Evolutionary conservation across 2,797 vertebrate genomes (phyloP).

Genomic region (Oreonectes daqikongensis): DNA sequence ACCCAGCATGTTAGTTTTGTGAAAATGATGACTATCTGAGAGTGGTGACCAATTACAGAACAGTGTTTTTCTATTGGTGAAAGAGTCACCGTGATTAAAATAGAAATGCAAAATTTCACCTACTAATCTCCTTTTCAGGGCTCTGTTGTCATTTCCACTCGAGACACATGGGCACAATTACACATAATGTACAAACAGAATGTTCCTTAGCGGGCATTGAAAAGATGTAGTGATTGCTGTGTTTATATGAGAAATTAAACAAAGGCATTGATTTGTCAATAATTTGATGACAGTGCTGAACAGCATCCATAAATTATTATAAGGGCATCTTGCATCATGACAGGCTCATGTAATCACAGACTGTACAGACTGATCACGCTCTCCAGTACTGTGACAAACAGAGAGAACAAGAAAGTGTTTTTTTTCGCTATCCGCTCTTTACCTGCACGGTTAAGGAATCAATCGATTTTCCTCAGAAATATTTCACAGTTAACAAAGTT

Average conservation of each 20-base stretch:
- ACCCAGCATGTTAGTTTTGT: too few relatives aligned
- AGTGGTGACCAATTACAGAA: too few relatives aligned
- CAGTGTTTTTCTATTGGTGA: too few relatives aligned
- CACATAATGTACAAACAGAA: background rate
- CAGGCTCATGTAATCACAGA: background rate
- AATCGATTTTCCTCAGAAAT: slow-evolving; percentile 33
- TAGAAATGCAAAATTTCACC: background rate
- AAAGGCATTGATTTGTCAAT: slow-evolving; percentile 3
- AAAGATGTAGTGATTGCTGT: background rate
- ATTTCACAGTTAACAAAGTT: slow-evolving; percentile 27
- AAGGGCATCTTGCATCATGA: background rate
- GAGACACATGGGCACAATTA: background rate
- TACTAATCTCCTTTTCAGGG: slow-evolving; percentile 6
- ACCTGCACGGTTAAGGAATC: background rate
- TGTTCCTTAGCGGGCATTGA: background rate
- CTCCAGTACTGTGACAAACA: background rate
- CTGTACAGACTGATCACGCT: slow-evolving; percentile 17
- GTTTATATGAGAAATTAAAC: background rate
- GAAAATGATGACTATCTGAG: too few relatives aligned
- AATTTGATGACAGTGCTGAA: background rate
- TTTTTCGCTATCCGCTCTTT: slow-evolving; percentile 3
- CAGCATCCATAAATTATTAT: background rate
- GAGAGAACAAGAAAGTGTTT: background rate
- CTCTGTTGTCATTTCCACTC: background rate
- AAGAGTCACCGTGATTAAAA: too few relatives aligned